Conservation (phyloP, 2,797 vertebrate genomes). For the Eulemur coronatus region DNA sequence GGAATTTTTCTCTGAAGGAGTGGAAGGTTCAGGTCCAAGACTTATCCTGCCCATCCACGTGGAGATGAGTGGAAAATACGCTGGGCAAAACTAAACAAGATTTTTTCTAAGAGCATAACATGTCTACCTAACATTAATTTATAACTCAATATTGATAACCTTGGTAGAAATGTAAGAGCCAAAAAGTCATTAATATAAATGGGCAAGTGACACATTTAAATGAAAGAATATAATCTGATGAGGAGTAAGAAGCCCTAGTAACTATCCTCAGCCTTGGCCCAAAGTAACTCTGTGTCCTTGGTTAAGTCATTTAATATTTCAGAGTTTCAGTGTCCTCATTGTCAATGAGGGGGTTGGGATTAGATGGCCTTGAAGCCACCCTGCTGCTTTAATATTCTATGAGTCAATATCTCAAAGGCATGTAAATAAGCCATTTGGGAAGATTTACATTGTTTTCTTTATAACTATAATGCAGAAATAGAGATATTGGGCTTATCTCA, state of each 20-base stretch:
- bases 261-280: neutral
- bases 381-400: conserved; percentile 55
- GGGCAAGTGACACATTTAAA: neutral
- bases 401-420: conserved; percentile 59
- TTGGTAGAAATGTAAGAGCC: neutral
- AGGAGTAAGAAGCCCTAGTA: neutral
- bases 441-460: conserved; percentile 75
- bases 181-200: neutral
- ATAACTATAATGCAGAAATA: conserved; percentile 60
- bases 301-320: conserved; percentile 48
- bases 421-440: conserved; percentile 73
- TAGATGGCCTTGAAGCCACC: neutral
- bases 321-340: neutral
- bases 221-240: neutral
- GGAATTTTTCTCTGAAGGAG: neutral
- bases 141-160: neutral
- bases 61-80: neutral
- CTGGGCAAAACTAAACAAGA: neutral
- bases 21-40: neutral
- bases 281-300: conserved; percentile 20
- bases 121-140: neutral
- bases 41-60: neutral
- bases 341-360: conserved; percentile 44
- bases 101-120: neutral
- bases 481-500: conserved; percentile 72